Percentiles rank a stretch among this genome's conserved stretches.
Evolutionary conservation across 1,140 invertebrate genomes (phyloP).

Genomic region (Calosoma granatense): DNA sequence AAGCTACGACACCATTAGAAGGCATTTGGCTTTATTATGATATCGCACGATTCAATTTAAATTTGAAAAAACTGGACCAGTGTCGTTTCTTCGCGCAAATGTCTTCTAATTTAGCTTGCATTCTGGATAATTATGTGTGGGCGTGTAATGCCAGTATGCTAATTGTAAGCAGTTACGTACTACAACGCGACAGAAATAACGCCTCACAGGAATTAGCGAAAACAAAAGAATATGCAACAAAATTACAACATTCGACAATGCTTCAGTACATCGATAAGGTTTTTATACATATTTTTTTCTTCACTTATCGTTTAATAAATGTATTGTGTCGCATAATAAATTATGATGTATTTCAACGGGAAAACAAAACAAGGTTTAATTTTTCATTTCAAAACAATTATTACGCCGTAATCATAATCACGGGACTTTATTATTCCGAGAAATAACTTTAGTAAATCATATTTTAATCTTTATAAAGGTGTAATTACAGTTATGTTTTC

Average conservation of each 20-base stretch:
- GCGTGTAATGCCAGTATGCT: constrained; percentile 39
- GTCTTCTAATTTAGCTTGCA: constrained; percentile 16
- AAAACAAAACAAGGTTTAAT: too few species aligned
- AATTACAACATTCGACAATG: constrained; percentile 32
- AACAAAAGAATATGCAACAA: constrained; percentile 34
- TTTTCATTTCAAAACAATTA: too few species aligned
- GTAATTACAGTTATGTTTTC: too few species aligned
- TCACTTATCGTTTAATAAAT: too few species aligned
- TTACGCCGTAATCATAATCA: too few species aligned
- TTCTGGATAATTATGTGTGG: constrained; percentile 34
- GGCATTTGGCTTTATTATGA: constrained; percentile 42
- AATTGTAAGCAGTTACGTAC: constrained; percentile 39
- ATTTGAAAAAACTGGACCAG: constrained; percentile 42
- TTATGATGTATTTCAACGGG: too few species aligned
- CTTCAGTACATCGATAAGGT: constrained; percentile 18
- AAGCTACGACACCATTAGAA: constrained; percentile 23
- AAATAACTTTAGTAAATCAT: too few species aligned
- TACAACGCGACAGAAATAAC: constrained; percentile 41
- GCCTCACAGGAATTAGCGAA: constrained; percentile 36
- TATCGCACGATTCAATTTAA: constrained; percentile 35
- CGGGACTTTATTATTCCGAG: too few species aligned
- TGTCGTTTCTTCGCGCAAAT: constrained; percentile 41
- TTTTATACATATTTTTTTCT: too few species aligned
- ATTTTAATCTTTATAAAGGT: too few species aligned
- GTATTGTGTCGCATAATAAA: too few species aligned